Evolutionary conservation across 2,113 vertebrate genomes (phyloP), one percentile per base, ranked within the genome.

Genomic region (Oreochromis aureus): DNA sequence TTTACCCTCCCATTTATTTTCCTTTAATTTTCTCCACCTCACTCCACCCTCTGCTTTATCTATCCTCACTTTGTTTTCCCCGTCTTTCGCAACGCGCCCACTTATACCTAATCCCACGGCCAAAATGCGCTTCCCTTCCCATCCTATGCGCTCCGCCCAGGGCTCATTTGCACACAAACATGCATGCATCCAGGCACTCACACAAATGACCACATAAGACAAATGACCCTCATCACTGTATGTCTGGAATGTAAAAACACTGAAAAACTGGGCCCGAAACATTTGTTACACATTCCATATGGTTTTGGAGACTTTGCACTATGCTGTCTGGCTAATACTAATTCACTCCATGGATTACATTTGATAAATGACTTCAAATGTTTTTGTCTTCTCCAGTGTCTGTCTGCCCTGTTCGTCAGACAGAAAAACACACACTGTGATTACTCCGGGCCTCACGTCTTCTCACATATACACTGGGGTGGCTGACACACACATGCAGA

Each of bases 191-290:
- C 34, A 79, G 22, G 54, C 81, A 3, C 78, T 80, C 81, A 81
- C 79, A 85, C 83, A 89, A 86, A 92, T 89, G 84, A 87, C 84
- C 88, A 83, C 90, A 91, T 76, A 91, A 94, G 92, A 95, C 90
- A 93, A 92, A 94, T 91, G 63, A 94, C 89, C 94, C 84, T 92
- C 93, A 93, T 94, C 81, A 89, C 80, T 91, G 89, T 80, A 73
- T 78, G 89, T 88, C 87, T 93, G 93, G 92, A 93, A 94, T 94
- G 91, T 91, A 48, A 87, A 92, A 94, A 91, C 87, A 90, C 56
- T 61, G 32, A 83, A 82, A 91, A 81, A 46, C 44, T 10, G 69
- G n/a, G 58, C 63, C 83, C 32, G 10, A 86, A 85, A 83, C 86
- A 89, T 93, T 93, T 73, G 86, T 78, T 86, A 66, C 51, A 85